Evolutionary conservation across 2,113 vertebrate species (phyloP).

Genomic region (Mohoua ochrocephala): DNA sequence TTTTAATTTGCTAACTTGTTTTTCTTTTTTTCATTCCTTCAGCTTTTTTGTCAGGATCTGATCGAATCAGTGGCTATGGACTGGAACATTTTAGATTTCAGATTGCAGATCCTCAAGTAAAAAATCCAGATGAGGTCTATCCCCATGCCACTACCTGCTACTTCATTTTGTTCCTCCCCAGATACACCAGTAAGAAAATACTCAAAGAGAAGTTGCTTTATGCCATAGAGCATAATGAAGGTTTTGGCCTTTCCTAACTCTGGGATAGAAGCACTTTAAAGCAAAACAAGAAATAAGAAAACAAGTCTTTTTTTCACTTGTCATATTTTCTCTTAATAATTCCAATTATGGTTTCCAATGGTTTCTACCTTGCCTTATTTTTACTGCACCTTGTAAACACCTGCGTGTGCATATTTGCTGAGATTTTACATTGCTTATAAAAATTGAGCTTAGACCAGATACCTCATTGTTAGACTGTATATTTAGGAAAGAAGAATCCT

Average conservation of each 20-base stretch:
- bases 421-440: not conserved
- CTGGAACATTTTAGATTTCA: not conserved
- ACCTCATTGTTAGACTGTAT: not conserved
- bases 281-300: not conserved
- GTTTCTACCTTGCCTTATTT: not conserved
- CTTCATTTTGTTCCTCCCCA: slow-evolving; percentile 37
- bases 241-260: not conserved
- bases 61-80: not conserved
- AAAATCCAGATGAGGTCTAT: slow-evolving; percentile 35
- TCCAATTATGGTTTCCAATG: not conserved
- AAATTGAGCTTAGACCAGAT: not conserved
- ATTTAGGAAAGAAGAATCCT: not conserved
- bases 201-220: slow-evolving; percentile 36
- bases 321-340: not conserved
- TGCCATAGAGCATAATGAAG: slow-evolving; percentile 34
- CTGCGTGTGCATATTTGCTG: not conserved
- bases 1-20: not conserved
- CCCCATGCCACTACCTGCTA: not conserved
- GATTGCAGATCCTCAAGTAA: not conserved
- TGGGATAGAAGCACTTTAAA: not conserved
- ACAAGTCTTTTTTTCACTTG: not conserved
- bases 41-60: slow-evolving; percentile 67
- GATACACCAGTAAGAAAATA: slow-evolving; percentile 55
- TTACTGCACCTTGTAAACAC: not conserved
- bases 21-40: not conserved